These are phyloP conservation scores for Zaprionus capensis DNA, from an alignment of 1,140 invertebrate genomes.

Conservation along the genomic window DNA sequence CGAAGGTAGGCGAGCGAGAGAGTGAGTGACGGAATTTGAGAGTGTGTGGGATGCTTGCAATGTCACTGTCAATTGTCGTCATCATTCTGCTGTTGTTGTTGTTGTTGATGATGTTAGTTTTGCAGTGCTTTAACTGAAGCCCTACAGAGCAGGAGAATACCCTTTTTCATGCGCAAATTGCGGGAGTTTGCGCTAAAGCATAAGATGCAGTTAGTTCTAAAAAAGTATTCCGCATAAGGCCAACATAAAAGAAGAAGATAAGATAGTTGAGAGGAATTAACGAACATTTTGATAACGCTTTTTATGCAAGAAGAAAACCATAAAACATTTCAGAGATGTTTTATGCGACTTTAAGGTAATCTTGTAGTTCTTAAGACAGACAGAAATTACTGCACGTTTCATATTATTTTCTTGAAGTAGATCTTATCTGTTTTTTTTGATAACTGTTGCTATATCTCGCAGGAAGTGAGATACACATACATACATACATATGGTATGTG, in stretches of 20 bases:
- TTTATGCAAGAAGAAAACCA: not conserved
- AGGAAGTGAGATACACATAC: constrained; percentile 18
- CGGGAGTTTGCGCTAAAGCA: not conserved
- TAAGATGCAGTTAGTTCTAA: too few species aligned
- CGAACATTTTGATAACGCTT: not conserved
- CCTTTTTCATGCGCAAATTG: constrained; percentile 6
- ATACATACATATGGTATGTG: too few species aligned
- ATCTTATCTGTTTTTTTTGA: not conserved
- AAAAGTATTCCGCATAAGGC: not conserved
- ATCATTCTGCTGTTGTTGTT: not conserved
- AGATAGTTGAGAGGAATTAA: constrained; percentile 1
- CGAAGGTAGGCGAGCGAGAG: not conserved
- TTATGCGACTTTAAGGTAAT: not conserved
- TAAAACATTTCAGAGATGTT: not conserved
- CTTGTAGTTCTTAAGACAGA: not conserved
- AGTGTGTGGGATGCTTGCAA: constrained; percentile 50
- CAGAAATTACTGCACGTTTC: not conserved
- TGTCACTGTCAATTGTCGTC: constrained; percentile 70
- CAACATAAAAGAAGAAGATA: not conserved
- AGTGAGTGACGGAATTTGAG: constrained; percentile 1
- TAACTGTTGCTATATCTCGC: not conserved
- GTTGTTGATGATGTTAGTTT: constrained; percentile 31
- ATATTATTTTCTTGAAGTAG: not conserved
- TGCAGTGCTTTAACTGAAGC: constrained; percentile 49
- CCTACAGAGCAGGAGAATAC: constrained; percentile 47